Conservation (phyloP, 2,797 vertebrate genomes). For the Cichlasoma orientale region DNA sequence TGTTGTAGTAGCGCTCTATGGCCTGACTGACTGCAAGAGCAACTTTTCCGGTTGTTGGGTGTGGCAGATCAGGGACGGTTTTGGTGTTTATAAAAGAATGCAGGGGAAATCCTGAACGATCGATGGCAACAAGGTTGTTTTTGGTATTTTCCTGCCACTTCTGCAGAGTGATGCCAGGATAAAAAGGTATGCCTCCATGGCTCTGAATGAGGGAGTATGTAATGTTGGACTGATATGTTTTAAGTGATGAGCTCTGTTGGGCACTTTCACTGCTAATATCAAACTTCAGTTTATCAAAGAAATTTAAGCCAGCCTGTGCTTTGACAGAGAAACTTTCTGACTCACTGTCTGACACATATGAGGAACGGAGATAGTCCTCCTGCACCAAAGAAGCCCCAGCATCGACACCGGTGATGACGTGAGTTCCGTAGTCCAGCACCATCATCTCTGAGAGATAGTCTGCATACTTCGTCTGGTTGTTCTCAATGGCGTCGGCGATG, state of each 20-base stretch:
- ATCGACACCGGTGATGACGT: conserved; percentile 85
- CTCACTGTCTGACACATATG: conserved; percentile 78
- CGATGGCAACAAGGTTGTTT: conserved; percentile 89
- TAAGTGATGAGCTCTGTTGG: conserved; percentile 53
- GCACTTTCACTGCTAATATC: conserved; percentile 51
- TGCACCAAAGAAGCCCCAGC: conserved; percentile 87
- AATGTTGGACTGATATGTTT: conserved; percentile 84
- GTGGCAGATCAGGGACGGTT: conserved; percentile 83
- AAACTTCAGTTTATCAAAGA: conserved; percentile 79
- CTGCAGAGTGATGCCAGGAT: conserved; percentile 84
- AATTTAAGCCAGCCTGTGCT: conserved; percentile 76
- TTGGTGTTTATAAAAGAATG: conserved; percentile 81
- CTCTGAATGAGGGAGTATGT: conserved; percentile 85
- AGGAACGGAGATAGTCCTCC: conserved; percentile 86
- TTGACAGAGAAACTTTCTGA: conserved; percentile 66
- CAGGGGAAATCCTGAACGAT: conserved; percentile 85
- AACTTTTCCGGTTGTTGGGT: conserved; percentile 81
- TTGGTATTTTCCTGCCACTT: conserved; percentile 87
- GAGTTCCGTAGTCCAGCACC: conserved; percentile 90
- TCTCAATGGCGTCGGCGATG: conserved; percentile 86
- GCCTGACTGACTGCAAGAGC: conserved; percentile 76
- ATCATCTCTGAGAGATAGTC: conserved; percentile 87
- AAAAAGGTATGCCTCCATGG: conserved; percentile 66
- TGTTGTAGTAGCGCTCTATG: conserved; percentile 82
- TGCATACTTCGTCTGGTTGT: conserved; percentile 87